Conservation (phyloP, 2,797 vertebrate species). For the Melanotaenia pygmaea region DNA sequence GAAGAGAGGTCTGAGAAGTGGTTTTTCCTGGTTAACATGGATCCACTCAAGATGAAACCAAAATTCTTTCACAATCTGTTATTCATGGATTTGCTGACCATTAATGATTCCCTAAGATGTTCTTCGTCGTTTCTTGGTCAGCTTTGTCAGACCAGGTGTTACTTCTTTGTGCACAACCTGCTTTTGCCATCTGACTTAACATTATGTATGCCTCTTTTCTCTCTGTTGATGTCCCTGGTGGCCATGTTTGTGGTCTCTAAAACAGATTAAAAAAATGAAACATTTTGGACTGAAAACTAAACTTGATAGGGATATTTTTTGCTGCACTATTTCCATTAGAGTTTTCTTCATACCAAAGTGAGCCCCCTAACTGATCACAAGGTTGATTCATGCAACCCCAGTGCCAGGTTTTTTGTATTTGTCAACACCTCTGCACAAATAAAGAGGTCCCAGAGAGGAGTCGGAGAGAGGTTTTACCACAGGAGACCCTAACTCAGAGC, state of each 20-base stretch:
- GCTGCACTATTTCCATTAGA: conserved; percentile 19
- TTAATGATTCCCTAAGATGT: conserved; percentile 66
- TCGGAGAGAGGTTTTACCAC: conserved; percentile 45
- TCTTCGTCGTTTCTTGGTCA: conserved; percentile 25
- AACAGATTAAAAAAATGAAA: conserved; percentile 38
- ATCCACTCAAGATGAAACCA: conserved; percentile 36
- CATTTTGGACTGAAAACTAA: conserved; percentile 38
- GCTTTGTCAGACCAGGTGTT: conserved; percentile 52
- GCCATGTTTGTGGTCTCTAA: conserved; percentile 46
- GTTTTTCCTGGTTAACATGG: conserved; percentile 37
- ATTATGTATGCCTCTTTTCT: conserved; percentile 26
- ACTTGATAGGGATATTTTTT: conserved; percentile 31
- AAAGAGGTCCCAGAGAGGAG: conserved; percentile 44
- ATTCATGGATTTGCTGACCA: conserved; percentile 49
- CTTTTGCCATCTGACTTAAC: conserved; percentile 33
- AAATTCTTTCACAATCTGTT: conserved; percentile 50
- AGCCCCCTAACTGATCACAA: conserved; percentile 28
- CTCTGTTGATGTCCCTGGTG: conserved; percentile 14
- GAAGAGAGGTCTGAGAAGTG: conserved; percentile 39
- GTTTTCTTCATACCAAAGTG: background rate
- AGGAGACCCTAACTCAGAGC: conserved; percentile 58
- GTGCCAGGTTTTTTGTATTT: conserved; percentile 31
- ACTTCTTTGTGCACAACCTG: conserved; percentile 18
- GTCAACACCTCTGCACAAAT: conserved; percentile 50
- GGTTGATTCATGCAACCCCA: conserved; percentile 28